These are phyloP conservation scores for Penaeus indicus DNA, from an alignment of 1,140 invertebrate genomes.

Conservation along the genomic window DNA sequence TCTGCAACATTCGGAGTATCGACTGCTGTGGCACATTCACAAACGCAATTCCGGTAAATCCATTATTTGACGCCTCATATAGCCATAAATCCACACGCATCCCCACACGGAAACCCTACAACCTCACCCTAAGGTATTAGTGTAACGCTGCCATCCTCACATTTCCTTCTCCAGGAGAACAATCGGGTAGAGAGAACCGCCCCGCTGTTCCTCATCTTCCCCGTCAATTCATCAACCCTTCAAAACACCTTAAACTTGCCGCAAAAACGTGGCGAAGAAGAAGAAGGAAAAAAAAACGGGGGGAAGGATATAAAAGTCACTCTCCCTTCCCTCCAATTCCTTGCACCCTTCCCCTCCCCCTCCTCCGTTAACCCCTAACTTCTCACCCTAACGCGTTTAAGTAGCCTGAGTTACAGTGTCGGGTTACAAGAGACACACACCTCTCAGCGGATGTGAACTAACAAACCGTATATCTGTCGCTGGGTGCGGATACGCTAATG, in stretches of 20 bases:
- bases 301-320: neutral
- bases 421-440: constrained; percentile 45
- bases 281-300: neutral
- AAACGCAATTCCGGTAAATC: neutral
- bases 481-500: constrained; percentile 50
- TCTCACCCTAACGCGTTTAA: constrained; percentile 47
- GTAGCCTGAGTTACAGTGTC: constrained; percentile 49
- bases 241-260: neutral
- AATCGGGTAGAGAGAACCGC: constrained; percentile 12
- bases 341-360: neutral
- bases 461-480: constrained; percentile 61
- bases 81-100: neutral
- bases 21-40: neutral
- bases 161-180: neutral
- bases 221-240: constrained; percentile 28
- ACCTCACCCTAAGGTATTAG: constrained; percentile 19
- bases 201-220: neutral
- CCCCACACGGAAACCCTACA: constrained; percentile 21
- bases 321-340: neutral
- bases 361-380: neutral
- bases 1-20: too few relatives aligned
- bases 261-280: neutral
- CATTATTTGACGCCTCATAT: neutral
- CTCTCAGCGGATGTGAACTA: constrained; percentile 58
- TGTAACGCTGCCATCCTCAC: constrained; percentile 12